Base-by-base conservation (phyloP, 2,888 invertebrate species). In the Alloscopus bannaensis region DNA sequence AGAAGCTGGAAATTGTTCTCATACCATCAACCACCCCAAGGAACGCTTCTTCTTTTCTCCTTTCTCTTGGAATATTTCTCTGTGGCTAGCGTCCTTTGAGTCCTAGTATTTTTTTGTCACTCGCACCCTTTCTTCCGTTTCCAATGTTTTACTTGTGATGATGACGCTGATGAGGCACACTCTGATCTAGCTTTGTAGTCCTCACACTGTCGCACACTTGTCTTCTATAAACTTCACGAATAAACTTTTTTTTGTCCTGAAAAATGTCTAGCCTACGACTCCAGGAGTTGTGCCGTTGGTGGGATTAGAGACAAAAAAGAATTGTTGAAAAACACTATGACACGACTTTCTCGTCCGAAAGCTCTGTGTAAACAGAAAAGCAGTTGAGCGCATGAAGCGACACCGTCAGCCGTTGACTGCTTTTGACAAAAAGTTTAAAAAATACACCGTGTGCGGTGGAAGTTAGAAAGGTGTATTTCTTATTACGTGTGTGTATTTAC, bases 21-120 rank as follows among this genome's bases (percentile, higher is more conserved):
- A 68, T 79, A 79, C 79, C 79, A 79, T 79, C 72, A 79, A 79
- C 79, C 72, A 78, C 65, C 71, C 64, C 52, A 40, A 71, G 78
- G 40, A 78, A 71, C 65, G 78, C 18, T 78, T 31, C 40, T 64
- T 71, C 62, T n/a, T 77, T 42, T 69, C 52, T 60, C 28, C 52
- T 31, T 24, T 45, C 69, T 40, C 64, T 64, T 62, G n/a, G 8
- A 47, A 72, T 55, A 64, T 52, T 40, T 31, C 16, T 50, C 31
- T 45, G 60, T 52, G n/a, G 62, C 28, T 47, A 47, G 45, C 68
- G 45, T 69, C 59, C 65, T 47, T 59, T 70, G 45, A 65, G 65
- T 78, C 71, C 64, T 52, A 69, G 28, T 69, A 62, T 64, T 22
- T 59, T n/a, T 45, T 29, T 8, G 65, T 29, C 24, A n/a, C n/a